Conservation (phyloP, 2,888 invertebrate species). For the Chrysolina haemoptera region DNA sequence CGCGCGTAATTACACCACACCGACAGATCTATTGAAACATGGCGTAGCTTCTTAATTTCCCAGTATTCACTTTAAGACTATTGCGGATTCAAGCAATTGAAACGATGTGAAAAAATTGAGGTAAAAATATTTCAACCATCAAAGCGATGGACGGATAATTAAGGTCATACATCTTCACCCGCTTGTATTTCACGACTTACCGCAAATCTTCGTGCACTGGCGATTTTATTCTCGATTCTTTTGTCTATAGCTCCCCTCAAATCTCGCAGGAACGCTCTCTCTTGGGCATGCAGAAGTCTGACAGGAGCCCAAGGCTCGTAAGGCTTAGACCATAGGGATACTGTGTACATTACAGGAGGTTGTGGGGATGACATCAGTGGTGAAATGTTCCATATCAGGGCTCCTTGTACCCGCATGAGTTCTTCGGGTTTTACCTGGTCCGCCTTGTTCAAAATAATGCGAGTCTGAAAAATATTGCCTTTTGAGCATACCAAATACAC, state of each 20-base stretch:
- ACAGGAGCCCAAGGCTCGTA: slow-evolving; percentile 87
- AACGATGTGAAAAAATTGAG: too few species aligned
- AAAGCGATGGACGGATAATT: too few species aligned
- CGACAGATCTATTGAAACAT: too few species aligned
- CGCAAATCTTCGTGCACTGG: slow-evolving; percentile 94
- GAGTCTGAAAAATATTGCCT: slow-evolving; percentile 76
- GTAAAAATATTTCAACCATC: too few species aligned
- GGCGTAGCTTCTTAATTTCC: too few species aligned
- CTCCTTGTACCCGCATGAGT: slow-evolving; percentile 93
- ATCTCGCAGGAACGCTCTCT: slow-evolving; percentile 89
- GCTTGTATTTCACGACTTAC: slow-evolving; percentile 74
- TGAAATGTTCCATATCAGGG: slow-evolving; percentile 97
- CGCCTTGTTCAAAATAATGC: slow-evolving; percentile 95
- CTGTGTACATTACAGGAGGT: slow-evolving; percentile 93
- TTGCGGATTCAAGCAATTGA: too few species aligned
- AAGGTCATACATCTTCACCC: neutral
- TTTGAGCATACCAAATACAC: too few species aligned
- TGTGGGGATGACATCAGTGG: slow-evolving; percentile 95
- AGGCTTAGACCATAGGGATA: slow-evolving; percentile 89
- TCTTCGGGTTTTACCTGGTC: slow-evolving; percentile 94
- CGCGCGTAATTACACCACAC: too few species aligned
- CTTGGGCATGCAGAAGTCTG: slow-evolving; percentile 88
- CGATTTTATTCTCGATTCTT: slow-evolving; percentile 94
- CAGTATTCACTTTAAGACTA: too few species aligned
- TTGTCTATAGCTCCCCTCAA: slow-evolving; percentile 88